Percentiles rank a stretch among this genome's conserved stretches.
These are phyloP conservation scores for Sciurus carolinensis DNA, from an alignment of 2,797 vertebrate species.

Conservation along the genomic window DNA sequence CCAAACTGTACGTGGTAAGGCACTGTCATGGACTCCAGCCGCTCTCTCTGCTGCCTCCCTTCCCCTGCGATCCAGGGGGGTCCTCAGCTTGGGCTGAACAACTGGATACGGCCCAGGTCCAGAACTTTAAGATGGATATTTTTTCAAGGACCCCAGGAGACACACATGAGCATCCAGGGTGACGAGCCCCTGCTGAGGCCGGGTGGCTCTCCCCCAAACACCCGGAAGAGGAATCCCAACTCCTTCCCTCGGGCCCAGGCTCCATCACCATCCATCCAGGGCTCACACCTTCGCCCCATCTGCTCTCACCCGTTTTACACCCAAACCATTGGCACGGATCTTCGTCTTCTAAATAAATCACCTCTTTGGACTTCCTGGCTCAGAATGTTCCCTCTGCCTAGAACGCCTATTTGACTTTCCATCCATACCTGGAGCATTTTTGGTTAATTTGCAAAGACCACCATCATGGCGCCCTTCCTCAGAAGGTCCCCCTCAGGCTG, in stretches of 20 bases:
- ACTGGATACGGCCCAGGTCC: not conserved
- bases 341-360: not conserved
- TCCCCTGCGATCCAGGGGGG: not conserved
- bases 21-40: not conserved
- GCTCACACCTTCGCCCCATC: not conserved
- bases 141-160: not conserved
- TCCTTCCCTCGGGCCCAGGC: too few species aligned
- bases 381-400: not conserved
- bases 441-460: not conserved
- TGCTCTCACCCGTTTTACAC: not conserved
- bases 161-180: not conserved
- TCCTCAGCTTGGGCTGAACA: not conserved
- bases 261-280: rapidly evolving
- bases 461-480: not conserved
- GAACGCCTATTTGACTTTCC: not conserved
- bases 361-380: not conserved
- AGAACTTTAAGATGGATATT: not conserved
- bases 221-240: not conserved
- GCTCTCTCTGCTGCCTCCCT: not conserved
- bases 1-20: not conserved
- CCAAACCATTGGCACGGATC: not conserved
- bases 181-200: too few species aligned
- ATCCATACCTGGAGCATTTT: not conserved
- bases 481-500: not conserved
- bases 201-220: not conserved